Conservation (phyloP, 2,797 vertebrate species). For the Sparidentex hasta region DNA sequence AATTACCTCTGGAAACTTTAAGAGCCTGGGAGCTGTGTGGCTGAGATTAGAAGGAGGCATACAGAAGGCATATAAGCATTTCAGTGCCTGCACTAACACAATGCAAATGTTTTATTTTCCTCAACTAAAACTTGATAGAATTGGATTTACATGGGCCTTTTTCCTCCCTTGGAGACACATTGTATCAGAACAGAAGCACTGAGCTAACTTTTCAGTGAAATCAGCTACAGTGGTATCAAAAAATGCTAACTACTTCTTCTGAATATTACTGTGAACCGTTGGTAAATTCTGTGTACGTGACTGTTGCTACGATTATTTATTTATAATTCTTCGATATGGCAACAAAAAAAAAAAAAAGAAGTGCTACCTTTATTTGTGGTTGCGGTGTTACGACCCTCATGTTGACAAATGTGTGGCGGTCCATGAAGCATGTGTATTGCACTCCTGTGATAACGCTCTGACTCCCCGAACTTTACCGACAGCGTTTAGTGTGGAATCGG, state of each 20-base stretch:
- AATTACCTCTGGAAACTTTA: slow-evolving; percentile 32
- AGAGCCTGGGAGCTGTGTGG: slow-evolving; percentile 5
- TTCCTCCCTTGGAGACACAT: slow-evolving; percentile 7
- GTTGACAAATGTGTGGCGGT: slow-evolving; percentile 7
- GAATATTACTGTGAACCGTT: slow-evolving; percentile 39
- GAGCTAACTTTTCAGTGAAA: background rate
- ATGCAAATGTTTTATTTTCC: slow-evolving; percentile 7
- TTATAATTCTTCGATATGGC: slow-evolving; percentile 16
- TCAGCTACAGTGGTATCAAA: slow-evolving; percentile 2
- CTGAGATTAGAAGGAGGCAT: slow-evolving; percentile 17
- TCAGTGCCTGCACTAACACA: slow-evolving; percentile 23
- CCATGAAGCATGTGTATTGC: slow-evolving; percentile 24
- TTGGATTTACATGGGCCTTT: background rate
- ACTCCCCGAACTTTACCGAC: slow-evolving; percentile 13
- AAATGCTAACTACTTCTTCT: slow-evolving; percentile 7
- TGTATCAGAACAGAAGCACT: slow-evolving; percentile 6
- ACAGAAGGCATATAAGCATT: background rate
- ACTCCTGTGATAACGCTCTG: slow-evolving; percentile 13
- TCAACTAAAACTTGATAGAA: slow-evolving; percentile 17
- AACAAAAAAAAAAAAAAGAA: background rate
- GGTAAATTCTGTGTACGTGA: slow-evolving; percentile 39
- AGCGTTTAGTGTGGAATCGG: slow-evolving; percentile 24
- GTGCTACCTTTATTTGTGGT: slow-evolving; percentile 4
- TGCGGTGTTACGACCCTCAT: slow-evolving; percentile 11
- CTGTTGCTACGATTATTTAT: slow-evolving; percentile 46